These are phyloP conservation scores for Thereuonema tuberculata DNA, from an alignment of 1,140 invertebrate genomes.

Conservation along the genomic window DNA sequence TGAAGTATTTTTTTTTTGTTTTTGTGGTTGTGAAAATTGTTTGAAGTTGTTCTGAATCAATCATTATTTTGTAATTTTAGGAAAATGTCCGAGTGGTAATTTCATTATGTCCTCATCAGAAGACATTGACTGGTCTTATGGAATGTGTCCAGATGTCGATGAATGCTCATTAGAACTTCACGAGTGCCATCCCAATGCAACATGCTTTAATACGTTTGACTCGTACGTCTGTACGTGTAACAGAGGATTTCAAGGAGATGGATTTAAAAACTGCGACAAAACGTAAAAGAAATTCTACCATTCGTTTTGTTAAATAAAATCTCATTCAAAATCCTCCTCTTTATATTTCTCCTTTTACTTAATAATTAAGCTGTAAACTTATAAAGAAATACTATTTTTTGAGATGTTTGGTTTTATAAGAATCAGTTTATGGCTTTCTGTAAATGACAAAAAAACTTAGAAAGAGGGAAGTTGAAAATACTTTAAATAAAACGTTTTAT, in stretches of 20 bases:
- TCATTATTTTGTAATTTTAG: background rate
- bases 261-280: slow-evolving; percentile 58
- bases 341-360: too few relatives aligned
- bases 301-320: too few relatives aligned
- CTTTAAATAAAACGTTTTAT: too few relatives aligned
- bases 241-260: slow-evolving; percentile 73
- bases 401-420: too few relatives aligned
- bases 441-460: too few relatives aligned
- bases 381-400: too few relatives aligned
- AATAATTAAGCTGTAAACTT: too few relatives aligned
- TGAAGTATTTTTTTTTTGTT: too few relatives aligned
- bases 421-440: too few relatives aligned
- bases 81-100: background rate
- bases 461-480: too few relatives aligned
- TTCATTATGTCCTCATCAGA: background rate
- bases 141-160: slow-evolving; percentile 82
- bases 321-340: background rate
- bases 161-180: slow-evolving; percentile 75
- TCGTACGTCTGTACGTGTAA: slow-evolving; percentile 72
- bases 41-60: too few relatives aligned
- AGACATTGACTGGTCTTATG: slow-evolving; percentile 70
- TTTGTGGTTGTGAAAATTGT: too few relatives aligned
- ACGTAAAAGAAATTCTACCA: slow-evolving; percentile 42
- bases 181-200: slow-evolving; percentile 76
- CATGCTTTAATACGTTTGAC: slow-evolving; percentile 80